A percentile compares a stretch with the other conserved stretches of the same genome.
phyloP scores from a whole-genome alignment of 2,888 invertebrate species.

The Nephrocerus scutellatus region DNA sequence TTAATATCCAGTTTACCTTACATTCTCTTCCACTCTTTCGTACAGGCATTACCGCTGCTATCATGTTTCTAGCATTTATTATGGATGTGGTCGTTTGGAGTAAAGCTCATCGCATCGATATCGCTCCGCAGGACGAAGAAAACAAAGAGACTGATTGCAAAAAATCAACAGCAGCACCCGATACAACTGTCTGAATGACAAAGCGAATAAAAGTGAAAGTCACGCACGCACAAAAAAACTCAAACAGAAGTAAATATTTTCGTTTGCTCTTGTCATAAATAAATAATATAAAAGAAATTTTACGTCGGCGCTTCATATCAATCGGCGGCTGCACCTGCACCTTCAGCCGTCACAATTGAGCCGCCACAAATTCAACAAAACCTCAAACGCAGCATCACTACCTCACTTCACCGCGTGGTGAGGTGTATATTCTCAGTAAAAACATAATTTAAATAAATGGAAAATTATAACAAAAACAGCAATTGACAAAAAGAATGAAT shows the following conservation, averaged over 20 bases:
- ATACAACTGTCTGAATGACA: slow-evolving; percentile 37
- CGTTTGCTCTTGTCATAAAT: no score
- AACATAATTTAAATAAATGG: background rate
- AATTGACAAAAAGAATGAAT: background rate
- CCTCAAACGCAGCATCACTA: no score
- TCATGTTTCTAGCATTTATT: slow-evolving; percentile 79
- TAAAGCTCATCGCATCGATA: slow-evolving; percentile 75
- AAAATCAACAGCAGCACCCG: slow-evolving; percentile 38
- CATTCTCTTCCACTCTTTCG: slow-evolving; percentile 26
- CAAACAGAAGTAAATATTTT: slow-evolving; percentile 5
- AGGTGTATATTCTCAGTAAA: no score
- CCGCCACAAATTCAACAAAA: no score
- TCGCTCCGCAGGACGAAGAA: slow-evolving; percentile 51
- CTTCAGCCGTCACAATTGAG: no score
- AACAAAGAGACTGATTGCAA: slow-evolving; percentile 34
- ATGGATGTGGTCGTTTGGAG: slow-evolving; percentile 86
- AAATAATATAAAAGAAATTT: no score
- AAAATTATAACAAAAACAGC: slow-evolving; percentile 2
- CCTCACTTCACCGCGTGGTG: no score
- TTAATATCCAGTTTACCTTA: no score
- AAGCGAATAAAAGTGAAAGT: slow-evolving; percentile 1
- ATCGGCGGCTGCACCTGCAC: no score
- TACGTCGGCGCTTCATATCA: no score
- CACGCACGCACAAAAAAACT: slow-evolving; percentile 9
- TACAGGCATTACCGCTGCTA: slow-evolving; percentile 75